Base-by-base conservation (phyloP, 2,113 vertebrate genomes). In the Propithecus coquereli region DNA sequence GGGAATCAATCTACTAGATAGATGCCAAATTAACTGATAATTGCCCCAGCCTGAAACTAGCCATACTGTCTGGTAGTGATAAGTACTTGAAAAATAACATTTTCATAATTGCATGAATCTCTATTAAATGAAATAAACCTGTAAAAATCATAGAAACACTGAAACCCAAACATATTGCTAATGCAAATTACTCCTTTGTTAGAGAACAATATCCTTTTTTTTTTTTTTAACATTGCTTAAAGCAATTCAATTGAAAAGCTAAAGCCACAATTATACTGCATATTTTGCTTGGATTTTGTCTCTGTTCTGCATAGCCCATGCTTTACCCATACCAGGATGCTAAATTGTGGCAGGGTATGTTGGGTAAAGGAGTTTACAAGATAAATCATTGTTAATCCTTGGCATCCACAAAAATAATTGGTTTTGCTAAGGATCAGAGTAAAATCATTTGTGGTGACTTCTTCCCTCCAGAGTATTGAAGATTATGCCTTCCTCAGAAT, bases 21-120 rank as follows among this genome's bases (percentile, higher is more conserved):
- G 37, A 82, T 96, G 86, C 68, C 87, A 97, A 97, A 96, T 95
- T 93, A 96, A 93, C 63, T 91, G 86, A 97, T 96, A 98, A 96
- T 97, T 94, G 50, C 23, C 34, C 66, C 70, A 89, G 50, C 66
- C 88, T 87, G 50, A 94, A 96, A 83, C 73, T 93, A 94, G 73
- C 45, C 71, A 89, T 76, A 80, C 77, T 97, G 50, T 88, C 90
- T 94, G 86, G 52, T 94, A 93, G 45, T 94, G 96, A 96, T 96
- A 97, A 95, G 68, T 93, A 84, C 82, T 96, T 97, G 68, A 97
- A 96, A 96, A 96, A 92, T 91, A 95, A 79, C 61, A 96, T 94
- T 96, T 95, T 96, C n/a, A 87, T 93, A 94, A 96, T 97, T 97
- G 43, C 34, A 80, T 74, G 89, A 81, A 90, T 97, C 40, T 95